Base-by-base conservation (phyloP, 1,140 invertebrate genomes). In the Drosophila bipectinata region DNA sequence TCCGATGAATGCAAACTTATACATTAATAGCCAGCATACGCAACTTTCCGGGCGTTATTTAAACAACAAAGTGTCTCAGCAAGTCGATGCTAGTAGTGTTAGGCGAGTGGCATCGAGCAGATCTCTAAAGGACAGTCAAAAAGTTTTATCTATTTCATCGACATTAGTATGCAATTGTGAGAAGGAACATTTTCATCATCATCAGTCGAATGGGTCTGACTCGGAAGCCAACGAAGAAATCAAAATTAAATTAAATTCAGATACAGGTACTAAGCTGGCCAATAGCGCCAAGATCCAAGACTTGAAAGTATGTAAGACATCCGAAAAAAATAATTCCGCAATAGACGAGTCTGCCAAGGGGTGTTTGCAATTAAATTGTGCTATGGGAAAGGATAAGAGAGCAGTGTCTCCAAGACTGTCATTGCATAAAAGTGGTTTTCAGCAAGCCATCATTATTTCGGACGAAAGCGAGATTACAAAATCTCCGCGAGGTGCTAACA, bases 31-130 rank as follows among this genome's bases (percentile, higher is more conserved):
- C 37, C 79, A 87, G 18, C 72, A 77, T 55, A 80, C 72, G 44
- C 89, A 90, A 53, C 79, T 90, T 18, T 90, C 87, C 48, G 87
- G 66, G 60, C 60, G 87, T n/a, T 90, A 90, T 62, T 75, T 90
- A 45, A 77, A 90, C 32, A 90, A 90, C 58, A 90, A 77, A 59
- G 51, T 72, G 15, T 45, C 48, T 1, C 60, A 60, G 41, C 62
- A 64, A 18, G 52, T 59, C 39, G 71, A 78, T 18, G 26, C 59
- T 8, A 57, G 37, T n/a, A 56, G 55, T 63, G 53, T 44, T 15
- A 79, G 79, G 21, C 45, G 61, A 63, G 60, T 63, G 41, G 37
- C 63, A 47, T 62, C 62, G 7, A 81, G 73, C 32, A 58, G 49
- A 68, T 56, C 53, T 41, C 64, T 68, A 1, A 64, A 63, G 58